Evolutionary conservation across 2,797 vertebrate genomes (phyloP).

Genomic region (Pachyuromys duprasi): DNA sequence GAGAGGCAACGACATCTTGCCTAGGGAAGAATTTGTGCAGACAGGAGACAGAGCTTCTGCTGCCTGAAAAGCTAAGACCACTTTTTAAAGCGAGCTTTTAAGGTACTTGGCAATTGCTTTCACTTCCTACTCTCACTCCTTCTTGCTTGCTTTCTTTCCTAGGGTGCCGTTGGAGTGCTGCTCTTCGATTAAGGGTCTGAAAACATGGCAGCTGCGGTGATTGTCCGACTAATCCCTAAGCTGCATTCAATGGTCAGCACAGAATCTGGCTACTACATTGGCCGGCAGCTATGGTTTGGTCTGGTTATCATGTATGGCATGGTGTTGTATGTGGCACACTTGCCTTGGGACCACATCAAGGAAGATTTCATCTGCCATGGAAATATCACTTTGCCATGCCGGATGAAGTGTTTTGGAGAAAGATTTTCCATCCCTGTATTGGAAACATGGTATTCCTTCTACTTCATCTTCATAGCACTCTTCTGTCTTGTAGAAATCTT

Average conservation of each 20-base stretch:
- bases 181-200: neutral
- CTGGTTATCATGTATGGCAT: neutral
- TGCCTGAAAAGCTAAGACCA: neutral
- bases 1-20: neutral
- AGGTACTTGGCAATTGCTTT: neutral
- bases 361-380: constrained; percentile 46
- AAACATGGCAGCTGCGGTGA: constrained; percentile 50
- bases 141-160: neutral
- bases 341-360: neutral
- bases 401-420: constrained; percentile 30
- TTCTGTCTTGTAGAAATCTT: constrained; percentile 67
- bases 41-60: neutral
- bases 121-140: neutral
- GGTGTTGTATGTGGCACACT: neutral
- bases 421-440: fast-evolving
- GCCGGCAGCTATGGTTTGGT: neutral
- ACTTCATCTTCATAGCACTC: constrained; percentile 65
- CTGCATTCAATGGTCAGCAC: neutral
- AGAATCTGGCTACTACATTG: neutral
- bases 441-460: constrained; percentile 18
- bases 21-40: neutral
- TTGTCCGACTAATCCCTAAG: neutral
- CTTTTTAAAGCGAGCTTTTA: neutral
- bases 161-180: neutral
- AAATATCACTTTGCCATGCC: neutral